These are phyloP conservation scores for Amazona vittata DNA, from an alignment of 2,113 vertebrate species.

Conservation along the genomic window DNA sequence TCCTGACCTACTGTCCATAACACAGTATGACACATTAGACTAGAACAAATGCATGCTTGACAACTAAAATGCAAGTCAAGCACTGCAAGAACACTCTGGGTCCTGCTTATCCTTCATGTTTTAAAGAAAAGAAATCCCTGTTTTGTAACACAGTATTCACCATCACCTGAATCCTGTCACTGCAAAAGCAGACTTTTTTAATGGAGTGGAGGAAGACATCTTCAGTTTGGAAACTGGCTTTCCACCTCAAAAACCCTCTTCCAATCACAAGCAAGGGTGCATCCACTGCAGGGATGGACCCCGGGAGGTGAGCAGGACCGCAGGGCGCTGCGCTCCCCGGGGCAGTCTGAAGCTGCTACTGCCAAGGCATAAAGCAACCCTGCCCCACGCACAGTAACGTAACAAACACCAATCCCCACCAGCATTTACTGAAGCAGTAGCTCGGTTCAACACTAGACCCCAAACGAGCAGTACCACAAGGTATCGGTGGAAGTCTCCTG, in stretches of 20 bases:
- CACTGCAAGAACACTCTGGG: background rate
- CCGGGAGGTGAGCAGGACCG: rapidly evolving
- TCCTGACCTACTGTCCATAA: background rate
- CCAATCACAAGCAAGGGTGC: rapidly evolving
- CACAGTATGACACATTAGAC: background rate
- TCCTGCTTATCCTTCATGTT: background rate
- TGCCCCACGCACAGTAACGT: rapidly evolving
- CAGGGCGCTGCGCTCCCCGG: rapidly evolving
- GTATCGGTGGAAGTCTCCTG: background rate
- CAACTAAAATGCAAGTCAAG: background rate
- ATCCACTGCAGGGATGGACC: rapidly evolving
- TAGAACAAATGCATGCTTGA: background rate
- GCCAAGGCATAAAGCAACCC: background rate
- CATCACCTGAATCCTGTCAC: background rate
- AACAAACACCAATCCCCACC: background rate
- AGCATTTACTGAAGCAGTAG: background rate
- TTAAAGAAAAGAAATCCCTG: background rate
- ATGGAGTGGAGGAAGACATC: background rate
- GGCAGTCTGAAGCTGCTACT: rapidly evolving
- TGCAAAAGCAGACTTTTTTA: background rate
- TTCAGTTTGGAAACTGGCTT: background rate
- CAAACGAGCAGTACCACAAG: rapidly evolving
- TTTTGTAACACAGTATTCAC: background rate
- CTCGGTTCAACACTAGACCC: background rate
- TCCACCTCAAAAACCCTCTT: background rate